phyloP scores from a whole-genome alignment of 2,113 vertebrate genomes.

The Lanius ludovicianus region DNA sequence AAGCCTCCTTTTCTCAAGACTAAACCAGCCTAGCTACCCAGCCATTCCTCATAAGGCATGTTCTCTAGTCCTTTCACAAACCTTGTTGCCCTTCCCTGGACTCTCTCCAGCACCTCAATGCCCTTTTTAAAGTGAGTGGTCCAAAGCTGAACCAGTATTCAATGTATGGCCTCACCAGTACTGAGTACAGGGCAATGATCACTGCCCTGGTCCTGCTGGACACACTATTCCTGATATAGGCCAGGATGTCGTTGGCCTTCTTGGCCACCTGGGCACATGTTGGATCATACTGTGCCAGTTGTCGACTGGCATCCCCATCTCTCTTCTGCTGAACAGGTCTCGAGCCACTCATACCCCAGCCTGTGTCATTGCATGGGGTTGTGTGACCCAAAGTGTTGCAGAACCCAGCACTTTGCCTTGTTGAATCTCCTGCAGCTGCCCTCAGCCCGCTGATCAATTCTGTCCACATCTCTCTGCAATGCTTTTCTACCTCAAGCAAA shows the following conservation, averaged over 20 bases:
- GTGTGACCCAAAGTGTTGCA: background rate
- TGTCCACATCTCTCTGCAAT: background rate
- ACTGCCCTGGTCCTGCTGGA: background rate
- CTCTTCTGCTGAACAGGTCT: background rate
- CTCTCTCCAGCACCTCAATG: background rate
- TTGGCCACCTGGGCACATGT: background rate
- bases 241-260: background rate
- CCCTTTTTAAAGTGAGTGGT: background rate
- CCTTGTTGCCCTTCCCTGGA: background rate
- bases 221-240: background rate
- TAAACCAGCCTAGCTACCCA: background rate
- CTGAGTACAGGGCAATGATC: background rate
- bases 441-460: background rate
- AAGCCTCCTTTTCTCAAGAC: background rate
- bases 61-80: background rate
- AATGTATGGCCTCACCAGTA: background rate
- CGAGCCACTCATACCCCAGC: background rate
- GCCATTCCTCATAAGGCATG: background rate
- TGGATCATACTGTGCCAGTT: too few relatives aligned
- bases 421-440: background rate
- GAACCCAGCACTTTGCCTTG: accelerated
- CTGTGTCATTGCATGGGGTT: background rate
- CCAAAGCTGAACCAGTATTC: background rate
- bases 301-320: background rate
- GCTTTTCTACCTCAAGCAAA: background rate